phyloP scores from a whole-genome alignment of 2,888 invertebrate species.

The Patella caerulea region DNA sequence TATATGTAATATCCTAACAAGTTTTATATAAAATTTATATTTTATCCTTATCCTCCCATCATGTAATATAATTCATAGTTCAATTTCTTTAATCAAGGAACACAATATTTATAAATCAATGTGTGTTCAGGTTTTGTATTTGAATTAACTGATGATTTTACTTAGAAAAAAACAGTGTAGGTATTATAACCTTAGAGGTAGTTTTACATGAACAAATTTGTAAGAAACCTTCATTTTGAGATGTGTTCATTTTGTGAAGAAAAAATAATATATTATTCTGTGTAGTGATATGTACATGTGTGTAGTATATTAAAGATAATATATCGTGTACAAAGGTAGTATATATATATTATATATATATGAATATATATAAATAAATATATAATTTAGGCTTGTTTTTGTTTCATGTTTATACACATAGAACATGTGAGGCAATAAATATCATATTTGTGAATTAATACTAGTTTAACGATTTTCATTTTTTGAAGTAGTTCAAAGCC shows the following conservation, averaged over 20 bases:
- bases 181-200: not conserved
- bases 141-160: not conserved
- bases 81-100: no score
- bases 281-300: conserved; percentile 10
- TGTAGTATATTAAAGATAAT: not conserved
- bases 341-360: not conserved
- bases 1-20: no score
- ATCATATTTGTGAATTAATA: conserved; percentile 20
- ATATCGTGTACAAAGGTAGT: conserved; percentile 7
- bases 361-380: not conserved
- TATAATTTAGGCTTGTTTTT: conserved; percentile 25
- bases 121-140: no score
- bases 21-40: no score
- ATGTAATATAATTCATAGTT: no score
- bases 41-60: no score
- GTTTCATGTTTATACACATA: conserved; percentile 30
- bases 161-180: not conserved
- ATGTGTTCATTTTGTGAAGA: conserved; percentile 12
- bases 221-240: not conserved
- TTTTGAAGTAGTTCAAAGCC: no score
- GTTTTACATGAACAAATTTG: not conserved
- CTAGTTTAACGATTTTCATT: no score
- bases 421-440: conserved; percentile 29
- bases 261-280: conserved; percentile 4
- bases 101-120: no score